These are phyloP conservation scores for Rhinogobio ventralis DNA, from an alignment of 2,797 vertebrate genomes.

Conservation along the genomic window DNA sequence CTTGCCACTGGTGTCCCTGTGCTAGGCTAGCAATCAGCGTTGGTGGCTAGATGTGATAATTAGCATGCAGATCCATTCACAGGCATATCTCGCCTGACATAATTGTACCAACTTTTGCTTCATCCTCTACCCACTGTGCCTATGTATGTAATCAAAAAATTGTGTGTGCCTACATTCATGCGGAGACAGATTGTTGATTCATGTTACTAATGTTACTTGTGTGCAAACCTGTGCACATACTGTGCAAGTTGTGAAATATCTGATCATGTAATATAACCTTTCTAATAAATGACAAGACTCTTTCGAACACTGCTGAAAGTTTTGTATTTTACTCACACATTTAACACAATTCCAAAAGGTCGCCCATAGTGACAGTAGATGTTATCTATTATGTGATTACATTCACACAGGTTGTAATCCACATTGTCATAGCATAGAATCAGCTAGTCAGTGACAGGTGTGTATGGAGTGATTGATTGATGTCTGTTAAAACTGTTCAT, in stretches of 20 bases:
- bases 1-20: background rate
- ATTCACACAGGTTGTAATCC: constrained; percentile 5
- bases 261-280: constrained; percentile 10
- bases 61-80: constrained; percentile 31
- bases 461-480: too few species aligned
- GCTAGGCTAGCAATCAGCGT: constrained; percentile 21
- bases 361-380: background rate
- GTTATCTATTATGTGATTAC: constrained; percentile 7
- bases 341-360: constrained; percentile 24
- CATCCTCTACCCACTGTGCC: background rate
- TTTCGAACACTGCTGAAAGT: constrained; percentile 2
- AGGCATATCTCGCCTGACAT: background rate
- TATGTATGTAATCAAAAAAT: constrained; percentile 11
- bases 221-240: background rate
- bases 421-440: background rate
- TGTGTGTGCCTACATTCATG: constrained; percentile 21
- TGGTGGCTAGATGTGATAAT: constrained; percentile 21
- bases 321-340: constrained; percentile 33
- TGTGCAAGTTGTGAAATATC: background rate
- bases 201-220: background rate
- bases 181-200: constrained; percentile 22
- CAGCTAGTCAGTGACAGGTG: background rate
- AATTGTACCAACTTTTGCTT: constrained; percentile 21
- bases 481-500: background rate
- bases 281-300: constrained; percentile 24